Conservation (phyloP, 35 echinoderm and acorn worm genomes). For the Eucidaris tribuloides region DNA sequence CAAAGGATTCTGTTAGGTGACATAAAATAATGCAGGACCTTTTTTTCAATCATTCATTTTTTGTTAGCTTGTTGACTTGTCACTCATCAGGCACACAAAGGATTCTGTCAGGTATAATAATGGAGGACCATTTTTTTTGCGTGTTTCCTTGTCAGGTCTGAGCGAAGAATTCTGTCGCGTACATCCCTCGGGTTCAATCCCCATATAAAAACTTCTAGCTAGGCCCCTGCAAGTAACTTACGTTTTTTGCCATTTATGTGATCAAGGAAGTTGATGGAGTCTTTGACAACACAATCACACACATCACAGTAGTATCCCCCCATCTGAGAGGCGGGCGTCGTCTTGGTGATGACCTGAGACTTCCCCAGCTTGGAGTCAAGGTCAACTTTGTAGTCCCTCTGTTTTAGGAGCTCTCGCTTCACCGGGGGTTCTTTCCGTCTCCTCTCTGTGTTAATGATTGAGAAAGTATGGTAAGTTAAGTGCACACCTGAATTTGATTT, state of each 20-base stretch:
- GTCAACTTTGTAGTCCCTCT: constrained; percentile 97
- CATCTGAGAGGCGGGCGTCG: constrained; percentile 93
- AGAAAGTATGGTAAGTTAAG: too few species aligned
- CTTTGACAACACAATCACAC: constrained; percentile 99
- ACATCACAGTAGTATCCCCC: constrained; percentile 99
- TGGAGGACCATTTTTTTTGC: too few species aligned
- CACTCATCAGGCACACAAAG: too few species aligned
- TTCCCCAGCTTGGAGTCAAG: constrained; percentile 95
- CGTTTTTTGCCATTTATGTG: constrained; percentile 99
- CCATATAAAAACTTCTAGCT: background rate
- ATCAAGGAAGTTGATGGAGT: constrained; percentile 98
- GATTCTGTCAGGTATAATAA: too few species aligned
- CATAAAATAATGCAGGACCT: too few species aligned
- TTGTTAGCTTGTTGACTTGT: background rate
- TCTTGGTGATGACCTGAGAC: constrained; percentile 98
- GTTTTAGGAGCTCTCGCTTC: constrained; percentile 82
- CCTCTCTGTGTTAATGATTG: too few species aligned
- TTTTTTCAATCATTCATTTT: background rate
- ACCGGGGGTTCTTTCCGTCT: constrained; percentile 88
- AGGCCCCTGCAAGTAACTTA: constrained; percentile 31
- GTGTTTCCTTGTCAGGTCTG: too few species aligned
- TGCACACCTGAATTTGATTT: too few species aligned
- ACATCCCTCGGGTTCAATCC: background rate
- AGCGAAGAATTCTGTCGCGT: too few species aligned
- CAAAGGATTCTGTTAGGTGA: too few species aligned